A percentile compares a stretch with the other conserved stretches of the same genome.
phyloP scores from a whole-genome alignment of 2,113 vertebrate species.

The Hystrix cristata region DNA sequence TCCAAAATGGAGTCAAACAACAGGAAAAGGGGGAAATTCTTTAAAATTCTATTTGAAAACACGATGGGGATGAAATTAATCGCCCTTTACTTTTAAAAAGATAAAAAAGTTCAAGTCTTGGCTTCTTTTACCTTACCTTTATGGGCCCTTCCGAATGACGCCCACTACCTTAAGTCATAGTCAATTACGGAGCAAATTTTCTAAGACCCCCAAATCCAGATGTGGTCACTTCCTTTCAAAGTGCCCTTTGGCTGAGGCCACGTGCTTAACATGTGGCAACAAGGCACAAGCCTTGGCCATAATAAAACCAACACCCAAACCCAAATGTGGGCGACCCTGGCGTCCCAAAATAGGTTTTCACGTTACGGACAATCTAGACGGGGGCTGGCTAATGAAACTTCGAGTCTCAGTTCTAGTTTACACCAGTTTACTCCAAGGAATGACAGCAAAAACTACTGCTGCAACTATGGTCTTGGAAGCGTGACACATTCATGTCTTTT shows the following conservation, averaged over 20 bases:
- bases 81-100: neutral
- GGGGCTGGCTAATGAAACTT: neutral
- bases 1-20: neutral
- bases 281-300: neutral
- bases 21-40: neutral
- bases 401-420: neutral
- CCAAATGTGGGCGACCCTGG: neutral
- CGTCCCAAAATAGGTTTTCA: neutral
- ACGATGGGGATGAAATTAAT: neutral
- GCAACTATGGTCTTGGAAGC: neutral
- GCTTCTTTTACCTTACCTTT: neutral
- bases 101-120: neutral
- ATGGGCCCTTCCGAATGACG: neutral
- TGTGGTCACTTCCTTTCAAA: conserved; percentile 55
- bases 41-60: neutral
- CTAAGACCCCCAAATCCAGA: neutral
- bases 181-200: neutral
- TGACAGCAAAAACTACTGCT: neutral
- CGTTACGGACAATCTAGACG: neutral
- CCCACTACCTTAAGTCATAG: neutral
- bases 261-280: conserved; percentile 77
- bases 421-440: neutral
- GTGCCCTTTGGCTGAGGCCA: conserved; percentile 55
- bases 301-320: conserved; percentile 52
- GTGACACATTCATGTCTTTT: neutral